Conservation (phyloP, 1,140 invertebrate species). For the Drosophila orosa region DNA sequence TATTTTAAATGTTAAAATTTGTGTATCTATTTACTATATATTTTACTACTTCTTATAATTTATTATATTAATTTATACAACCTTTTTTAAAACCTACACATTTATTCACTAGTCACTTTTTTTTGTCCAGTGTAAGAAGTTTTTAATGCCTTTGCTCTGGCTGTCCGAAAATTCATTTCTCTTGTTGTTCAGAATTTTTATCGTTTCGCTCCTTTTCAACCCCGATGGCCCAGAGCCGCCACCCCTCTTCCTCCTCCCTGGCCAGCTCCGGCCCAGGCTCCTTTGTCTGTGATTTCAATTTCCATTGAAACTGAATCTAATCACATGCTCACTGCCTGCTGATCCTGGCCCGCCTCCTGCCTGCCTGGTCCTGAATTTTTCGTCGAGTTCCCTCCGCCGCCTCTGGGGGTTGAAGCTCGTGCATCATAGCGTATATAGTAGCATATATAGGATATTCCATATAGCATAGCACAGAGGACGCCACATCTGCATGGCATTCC, state of each 20-base stretch:
- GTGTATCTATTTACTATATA: too few relatives aligned
- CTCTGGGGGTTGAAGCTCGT: slow-evolving; percentile 49
- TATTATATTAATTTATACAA: too few relatives aligned
- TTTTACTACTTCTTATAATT: too few relatives aligned
- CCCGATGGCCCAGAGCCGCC: slow-evolving; percentile 41
- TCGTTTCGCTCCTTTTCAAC: slow-evolving; percentile 62
- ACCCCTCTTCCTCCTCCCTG: slow-evolving; percentile 12
- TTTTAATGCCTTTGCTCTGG: slow-evolving; percentile 43
- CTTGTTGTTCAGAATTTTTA: slow-evolving; percentile 59
- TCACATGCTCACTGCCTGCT: slow-evolving; percentile 75
- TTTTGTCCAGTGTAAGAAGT: slow-evolving; percentile 19
- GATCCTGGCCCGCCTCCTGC: slow-evolving; percentile 53
- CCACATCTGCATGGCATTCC: slow-evolving; percentile 68
- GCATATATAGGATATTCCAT: slow-evolving; percentile 42
- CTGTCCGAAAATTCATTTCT: slow-evolving; percentile 54
- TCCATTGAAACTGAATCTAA: slow-evolving; percentile 83
- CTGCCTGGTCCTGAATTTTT: slow-evolving; percentile 20
- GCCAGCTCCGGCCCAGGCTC: slow-evolving; percentile 9
- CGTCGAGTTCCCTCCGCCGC: slow-evolving; percentile 7
- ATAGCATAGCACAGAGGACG: slow-evolving; percentile 43
- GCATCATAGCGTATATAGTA: slow-evolving; percentile 26
- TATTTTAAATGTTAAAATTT: too few relatives aligned
- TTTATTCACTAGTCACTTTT: background rate
- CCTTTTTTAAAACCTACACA: too few relatives aligned
- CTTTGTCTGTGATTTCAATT: slow-evolving; percentile 82